Conservation (phyloP, 1,140 invertebrate genomes). For the Belonocnema kinseyi region DNA sequence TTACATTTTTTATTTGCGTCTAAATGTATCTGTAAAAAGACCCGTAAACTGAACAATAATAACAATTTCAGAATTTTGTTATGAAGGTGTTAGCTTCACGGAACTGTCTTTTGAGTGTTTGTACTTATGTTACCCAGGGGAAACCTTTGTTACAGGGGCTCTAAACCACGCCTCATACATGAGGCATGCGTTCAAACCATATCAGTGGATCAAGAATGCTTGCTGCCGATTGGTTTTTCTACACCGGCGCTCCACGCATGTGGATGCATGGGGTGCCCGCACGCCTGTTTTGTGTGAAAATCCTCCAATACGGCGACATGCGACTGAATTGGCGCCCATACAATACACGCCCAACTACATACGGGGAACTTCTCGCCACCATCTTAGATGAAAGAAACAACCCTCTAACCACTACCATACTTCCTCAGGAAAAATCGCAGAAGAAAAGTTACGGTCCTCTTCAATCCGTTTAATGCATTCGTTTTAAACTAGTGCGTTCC, state of each 20-base stretch:
- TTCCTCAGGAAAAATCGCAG: too few relatives aligned
- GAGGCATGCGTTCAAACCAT: constrained; percentile 62
- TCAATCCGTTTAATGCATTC: too few relatives aligned
- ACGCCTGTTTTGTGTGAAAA: background rate
- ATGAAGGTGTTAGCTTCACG: too few relatives aligned
- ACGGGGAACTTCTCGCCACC: background rate
- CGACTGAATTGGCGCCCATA: background rate
- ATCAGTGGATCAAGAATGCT: constrained; percentile 61
- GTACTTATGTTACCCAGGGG: too few relatives aligned
- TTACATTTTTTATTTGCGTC: too few relatives aligned
- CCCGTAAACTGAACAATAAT: too few relatives aligned
- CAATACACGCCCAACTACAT: constrained; percentile 3
- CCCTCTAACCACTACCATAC: background rate
- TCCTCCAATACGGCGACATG: constrained; percentile 6
- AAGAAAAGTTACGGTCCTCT: too few relatives aligned
- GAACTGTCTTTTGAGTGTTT: too few relatives aligned
- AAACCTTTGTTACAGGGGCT: constrained; percentile 40
- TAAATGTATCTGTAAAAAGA: too few relatives aligned
- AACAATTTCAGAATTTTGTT: too few relatives aligned
- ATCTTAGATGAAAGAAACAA: background rate
- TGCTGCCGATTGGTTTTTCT: constrained; percentile 66
- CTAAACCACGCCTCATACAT: constrained; percentile 64
- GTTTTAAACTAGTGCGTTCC: too few relatives aligned
- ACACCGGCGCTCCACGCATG: constrained; percentile 41
- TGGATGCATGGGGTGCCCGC: background rate